phyloP scores from a whole-genome alignment of 2,113 vertebrate species.

The Phalacrocorax brasilianus region DNA sequence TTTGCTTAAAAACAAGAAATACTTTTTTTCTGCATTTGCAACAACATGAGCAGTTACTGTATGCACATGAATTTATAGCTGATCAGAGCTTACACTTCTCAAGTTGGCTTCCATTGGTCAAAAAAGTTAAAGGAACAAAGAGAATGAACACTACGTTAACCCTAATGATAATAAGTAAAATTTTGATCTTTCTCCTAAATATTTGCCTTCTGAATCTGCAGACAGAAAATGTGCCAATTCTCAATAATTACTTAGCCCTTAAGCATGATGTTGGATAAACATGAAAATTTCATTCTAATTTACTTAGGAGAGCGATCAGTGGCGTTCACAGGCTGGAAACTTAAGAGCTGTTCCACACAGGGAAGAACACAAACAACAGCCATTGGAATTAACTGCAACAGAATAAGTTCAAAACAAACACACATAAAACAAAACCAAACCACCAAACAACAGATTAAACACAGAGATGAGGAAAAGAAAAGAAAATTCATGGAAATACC shows the following conservation, averaged over 20 bases:
- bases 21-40: not conserved
- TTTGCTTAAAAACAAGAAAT: not conserved
- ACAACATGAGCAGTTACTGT: not conserved
- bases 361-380: not conserved
- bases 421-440: too few relatives aligned
- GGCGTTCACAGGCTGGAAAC: not conserved
- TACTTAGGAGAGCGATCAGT: not conserved
- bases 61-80: not conserved
- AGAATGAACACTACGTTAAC: not conserved
- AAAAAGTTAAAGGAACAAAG: not conserved
- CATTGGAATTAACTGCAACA: not conserved
- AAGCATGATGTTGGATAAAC: not conserved
- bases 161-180: not conserved
- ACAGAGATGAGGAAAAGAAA: not conserved
- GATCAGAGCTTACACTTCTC: not conserved
- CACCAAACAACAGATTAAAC: not conserved
- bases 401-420: not conserved
- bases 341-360: not conserved
- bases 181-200: not conserved
- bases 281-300: not conserved
- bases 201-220: not conserved
- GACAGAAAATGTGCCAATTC: not conserved
- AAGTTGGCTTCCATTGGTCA: not conserved
- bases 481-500: not conserved
- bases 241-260: not conserved